Conservation (phyloP, 2,113 vertebrate genomes). For the Alaudala cheleensis region DNA sequence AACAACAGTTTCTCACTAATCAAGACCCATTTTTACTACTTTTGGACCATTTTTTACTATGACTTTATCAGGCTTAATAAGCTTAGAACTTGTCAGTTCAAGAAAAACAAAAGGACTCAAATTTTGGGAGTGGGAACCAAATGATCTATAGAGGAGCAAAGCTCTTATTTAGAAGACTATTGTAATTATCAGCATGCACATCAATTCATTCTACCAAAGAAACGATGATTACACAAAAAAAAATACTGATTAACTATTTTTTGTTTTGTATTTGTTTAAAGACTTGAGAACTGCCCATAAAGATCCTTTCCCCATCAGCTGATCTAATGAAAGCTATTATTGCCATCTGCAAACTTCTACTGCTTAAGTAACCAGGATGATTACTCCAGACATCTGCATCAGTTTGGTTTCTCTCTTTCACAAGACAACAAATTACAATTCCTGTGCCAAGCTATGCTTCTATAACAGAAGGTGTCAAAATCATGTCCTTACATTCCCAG, state of each 20-base stretch:
- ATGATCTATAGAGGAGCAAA: not conserved
- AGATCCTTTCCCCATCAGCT: not conserved
- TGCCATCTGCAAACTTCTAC: not conserved
- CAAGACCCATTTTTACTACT: not conserved
- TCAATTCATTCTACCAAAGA: not conserved
- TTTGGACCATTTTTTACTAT: not conserved
- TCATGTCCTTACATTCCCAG: not conserved
- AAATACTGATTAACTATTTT: not conserved
- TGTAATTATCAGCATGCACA: not conserved
- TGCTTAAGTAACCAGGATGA: not conserved
- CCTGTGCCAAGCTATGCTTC: not conserved
- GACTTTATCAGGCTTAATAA: not conserved
- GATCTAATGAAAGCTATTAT: not conserved
- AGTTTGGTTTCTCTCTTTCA: not conserved
- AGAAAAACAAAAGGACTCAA: not conserved
- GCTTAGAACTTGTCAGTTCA: not conserved
- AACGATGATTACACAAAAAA: not conserved
- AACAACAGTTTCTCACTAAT: not conserved
- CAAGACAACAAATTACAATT: not conserved
- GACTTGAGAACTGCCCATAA: not conserved
- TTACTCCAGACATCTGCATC: not conserved
- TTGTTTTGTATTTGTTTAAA: not conserved
- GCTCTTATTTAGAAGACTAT: not conserved
- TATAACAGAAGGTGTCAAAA: not conserved
- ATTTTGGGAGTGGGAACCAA: not conserved